Base-by-base conservation (phyloP, 2,797 vertebrate species). In the Brachymystax lenok region DNA sequence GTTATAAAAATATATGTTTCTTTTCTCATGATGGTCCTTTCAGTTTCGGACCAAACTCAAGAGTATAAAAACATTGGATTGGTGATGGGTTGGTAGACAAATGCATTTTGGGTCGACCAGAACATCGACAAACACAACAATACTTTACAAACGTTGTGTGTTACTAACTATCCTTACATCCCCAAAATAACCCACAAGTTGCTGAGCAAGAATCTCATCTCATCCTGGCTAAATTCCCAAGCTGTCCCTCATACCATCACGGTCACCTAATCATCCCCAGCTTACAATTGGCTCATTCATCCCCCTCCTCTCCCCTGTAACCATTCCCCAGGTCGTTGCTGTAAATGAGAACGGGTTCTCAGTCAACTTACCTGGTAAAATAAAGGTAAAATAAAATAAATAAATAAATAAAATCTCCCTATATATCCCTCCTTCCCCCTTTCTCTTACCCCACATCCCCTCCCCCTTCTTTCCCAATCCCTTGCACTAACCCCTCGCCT, bases 391-490 rank as follows among this genome's bases (percentile, higher is more conserved):
- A 24, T 24, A 24, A 24, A 24, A 24, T 24, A 24, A 24, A 24
- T 24, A 24, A 24, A 24, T 24, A 24, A 24, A 24, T 24, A 24
- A 24, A 24, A 24, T 24, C 75, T 81, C 82, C 76, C 75, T 76
- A 73, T 69, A 77, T 81, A 75, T 73, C 66, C 79, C 66, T 19
- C 77, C 78, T 78, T 76, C 79, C 10, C 40, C 67, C 74, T 72
- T 79, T 75, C 71, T 82, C 69, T 79, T 69, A 59, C 69, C 67
- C 33, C 27, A 83, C 64, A 63, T 79, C 64, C 74, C 75, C 50
- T 74, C 28, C 50, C 56, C 56, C 3, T 77, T 80, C 46, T 78
- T 54, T 70, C 73, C 67, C 27, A 77, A 67, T 50, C 64, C 77
- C 28, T 28, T 77, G 3, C 78, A 79, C 68, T 73, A 71, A 74